Evolutionary conservation across 1,140 invertebrate genomes (phyloP), one percentile per base, ranked within the genome.

Genomic region (Mycetomoellerius zeteki): DNA sequence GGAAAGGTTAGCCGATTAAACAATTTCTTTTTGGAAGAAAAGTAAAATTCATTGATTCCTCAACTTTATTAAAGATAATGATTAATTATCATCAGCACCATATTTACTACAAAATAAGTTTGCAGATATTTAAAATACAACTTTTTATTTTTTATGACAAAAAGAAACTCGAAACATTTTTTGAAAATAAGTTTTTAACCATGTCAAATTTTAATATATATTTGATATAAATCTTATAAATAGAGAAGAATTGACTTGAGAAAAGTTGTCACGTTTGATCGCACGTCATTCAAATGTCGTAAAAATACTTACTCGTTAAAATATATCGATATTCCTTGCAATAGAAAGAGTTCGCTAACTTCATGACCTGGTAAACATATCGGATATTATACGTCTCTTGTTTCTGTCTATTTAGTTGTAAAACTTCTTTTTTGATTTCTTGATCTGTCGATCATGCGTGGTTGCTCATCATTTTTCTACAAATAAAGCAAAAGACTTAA

Each of bases 401-500:
- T 76, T 76, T 2, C 16, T n/a, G 33, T 60, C 19, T 62, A 16
- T 43, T 77, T 77, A 77, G 37, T 77, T 77, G 50, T n/a, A 30
- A 16, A 12, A 64, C 5, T 5, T 30, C 16, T 12, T 64, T 77
- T 12, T 30, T 43, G 56, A 56, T 82, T 64, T 77, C 10, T 64
- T 43, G 30, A 56, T 85, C 24, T 62, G 50, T 33, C 65, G 81
- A 86, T 88, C 84, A 77, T 47, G 54, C 67, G 50, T 69, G 60
- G 33, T 67, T 54, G 24, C 1, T 21, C 24, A 30, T 1, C 19
- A 47, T 62, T 86, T 85, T 71, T 84, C 84, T 91, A 43, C 3
- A 92, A 93, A 92, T 93, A 91, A 92, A 86, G 85, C 89, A 86
- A 78, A 91, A 85, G 50, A 85, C 37, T 88, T 43, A 43, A 88